Percentiles rank a stretch among this genome's conserved stretches.
phyloP scores from a whole-genome alignment of 2,113 vertebrate genomes.

The Nettapus auritus region DNA sequence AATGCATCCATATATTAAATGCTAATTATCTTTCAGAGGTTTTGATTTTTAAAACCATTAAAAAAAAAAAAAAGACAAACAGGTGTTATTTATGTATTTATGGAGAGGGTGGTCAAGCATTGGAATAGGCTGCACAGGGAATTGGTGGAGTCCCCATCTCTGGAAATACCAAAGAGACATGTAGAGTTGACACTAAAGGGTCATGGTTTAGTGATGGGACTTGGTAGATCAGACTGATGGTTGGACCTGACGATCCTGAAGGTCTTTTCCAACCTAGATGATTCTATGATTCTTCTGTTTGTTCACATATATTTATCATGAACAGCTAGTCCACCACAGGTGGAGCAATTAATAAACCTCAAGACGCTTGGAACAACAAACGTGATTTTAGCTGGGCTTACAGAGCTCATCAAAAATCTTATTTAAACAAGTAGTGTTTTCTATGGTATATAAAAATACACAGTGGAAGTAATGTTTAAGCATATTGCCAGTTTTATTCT shows the following conservation, averaged over 20 bases:
- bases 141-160: not conserved
- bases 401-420: not conserved
- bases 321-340: not conserved
- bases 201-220: too few species aligned
- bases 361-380: not conserved
- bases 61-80: not conserved
- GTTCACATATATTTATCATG: not conserved
- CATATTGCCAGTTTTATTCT: not conserved
- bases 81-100: not conserved
- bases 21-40: not conserved
- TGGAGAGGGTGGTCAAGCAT: not conserved
- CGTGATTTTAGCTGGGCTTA: not conserved
- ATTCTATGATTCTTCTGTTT: not conserved
- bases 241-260: not conserved
- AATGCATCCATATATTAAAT: not conserved
- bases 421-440: not conserved
- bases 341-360: not conserved
- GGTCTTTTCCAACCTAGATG: not conserved
- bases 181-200: not conserved
- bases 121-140: not conserved
- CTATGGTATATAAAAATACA: not conserved
- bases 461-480: not conserved
- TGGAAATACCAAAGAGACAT: not conserved
- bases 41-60: not conserved
- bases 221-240: too few species aligned